Evolutionary conservation across 2,797 vertebrate species (phyloP).

Genomic region (Cryptoblepharus egeriae): DNA sequence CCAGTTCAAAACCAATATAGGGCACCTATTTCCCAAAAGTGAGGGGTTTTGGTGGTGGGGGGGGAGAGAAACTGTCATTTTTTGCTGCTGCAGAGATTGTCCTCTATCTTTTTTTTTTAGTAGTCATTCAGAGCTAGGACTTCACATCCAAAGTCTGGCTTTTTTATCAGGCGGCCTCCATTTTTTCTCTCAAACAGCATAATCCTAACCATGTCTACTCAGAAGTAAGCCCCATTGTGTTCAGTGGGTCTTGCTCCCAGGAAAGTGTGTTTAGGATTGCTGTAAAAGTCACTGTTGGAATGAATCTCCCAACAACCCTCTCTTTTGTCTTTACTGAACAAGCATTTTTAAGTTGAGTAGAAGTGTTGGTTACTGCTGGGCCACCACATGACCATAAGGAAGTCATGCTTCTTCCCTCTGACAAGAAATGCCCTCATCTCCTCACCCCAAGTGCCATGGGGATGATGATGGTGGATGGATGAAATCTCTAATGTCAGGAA

Average conservation of each 20-base stretch:
- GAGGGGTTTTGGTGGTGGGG: too few relatives aligned
- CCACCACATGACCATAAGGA: background rate
- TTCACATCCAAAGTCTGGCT: background rate
- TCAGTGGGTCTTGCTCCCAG: too few relatives aligned
- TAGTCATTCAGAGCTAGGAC: background rate
- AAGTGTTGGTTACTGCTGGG: background rate
- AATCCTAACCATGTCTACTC: too few relatives aligned
- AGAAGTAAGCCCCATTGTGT: too few relatives aligned
- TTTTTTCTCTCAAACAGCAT: too few relatives aligned
- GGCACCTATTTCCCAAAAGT: background rate
- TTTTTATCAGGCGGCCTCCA: too few relatives aligned
- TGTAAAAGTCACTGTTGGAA: background rate
- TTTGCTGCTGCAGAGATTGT: background rate
- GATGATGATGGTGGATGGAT: background rate
- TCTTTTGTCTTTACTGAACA: background rate
- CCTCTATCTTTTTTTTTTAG: background rate
- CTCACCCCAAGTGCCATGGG: slow-evolving; percentile 3
- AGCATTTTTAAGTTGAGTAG: background rate
- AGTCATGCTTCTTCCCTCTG: background rate
- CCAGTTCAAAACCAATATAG: background rate
- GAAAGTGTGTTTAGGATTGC: too few relatives aligned
- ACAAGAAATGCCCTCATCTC: slow-evolving; percentile 29
- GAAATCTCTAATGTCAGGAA: slow-evolving; percentile 35
- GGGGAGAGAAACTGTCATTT: too few relatives aligned
- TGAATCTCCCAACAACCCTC: background rate